These are phyloP conservation scores for Olivierus martensii DNA, from an alignment of 1,140 invertebrate genomes.

Conservation along the genomic window DNA sequence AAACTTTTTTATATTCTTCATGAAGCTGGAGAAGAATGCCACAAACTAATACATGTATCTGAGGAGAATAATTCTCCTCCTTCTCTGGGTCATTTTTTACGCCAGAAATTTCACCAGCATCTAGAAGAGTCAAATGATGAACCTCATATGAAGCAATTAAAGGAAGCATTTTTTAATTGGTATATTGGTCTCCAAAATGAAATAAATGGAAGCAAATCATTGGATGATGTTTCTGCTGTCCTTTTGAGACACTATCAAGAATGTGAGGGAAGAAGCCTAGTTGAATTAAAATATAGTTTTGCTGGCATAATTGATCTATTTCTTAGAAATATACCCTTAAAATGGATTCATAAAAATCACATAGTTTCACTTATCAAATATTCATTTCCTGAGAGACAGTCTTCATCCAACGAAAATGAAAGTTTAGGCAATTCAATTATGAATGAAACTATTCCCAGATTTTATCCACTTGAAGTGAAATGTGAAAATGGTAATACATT, in stretches of 20 bases:
- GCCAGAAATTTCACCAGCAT: no score
- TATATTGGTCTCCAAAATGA: slow-evolving; percentile 4
- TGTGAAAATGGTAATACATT: slow-evolving; percentile 54
- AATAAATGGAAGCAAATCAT: slow-evolving; percentile 3
- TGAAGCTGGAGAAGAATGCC: slow-evolving; percentile 1
- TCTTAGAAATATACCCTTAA: background rate
- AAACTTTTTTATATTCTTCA: slow-evolving; percentile 1
- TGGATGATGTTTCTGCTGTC: background rate
- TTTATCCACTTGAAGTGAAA: slow-evolving; percentile 26
- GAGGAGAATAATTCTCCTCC: no score
- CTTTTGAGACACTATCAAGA: slow-evolving; percentile 6
- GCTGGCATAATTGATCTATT: slow-evolving; percentile 4
- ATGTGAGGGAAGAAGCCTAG: slow-evolving; percentile 5
- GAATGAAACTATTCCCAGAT: no score
- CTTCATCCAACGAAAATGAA: no score
- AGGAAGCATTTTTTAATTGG: slow-evolving; percentile 3
- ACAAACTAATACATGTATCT: no score
- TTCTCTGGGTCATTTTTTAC: no score
- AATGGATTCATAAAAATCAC: slow-evolving; percentile 8
- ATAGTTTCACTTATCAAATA: background rate
- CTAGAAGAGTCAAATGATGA: no score
- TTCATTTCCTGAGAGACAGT: background rate
- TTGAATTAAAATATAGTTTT: slow-evolving; percentile 8
- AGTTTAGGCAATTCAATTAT: no score
- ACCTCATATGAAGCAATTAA: background rate